Evolutionary conservation across 35 echinoderm and acorn worm genomes (phyloP).

Genomic region (Stichopus chloronotus): DNA sequence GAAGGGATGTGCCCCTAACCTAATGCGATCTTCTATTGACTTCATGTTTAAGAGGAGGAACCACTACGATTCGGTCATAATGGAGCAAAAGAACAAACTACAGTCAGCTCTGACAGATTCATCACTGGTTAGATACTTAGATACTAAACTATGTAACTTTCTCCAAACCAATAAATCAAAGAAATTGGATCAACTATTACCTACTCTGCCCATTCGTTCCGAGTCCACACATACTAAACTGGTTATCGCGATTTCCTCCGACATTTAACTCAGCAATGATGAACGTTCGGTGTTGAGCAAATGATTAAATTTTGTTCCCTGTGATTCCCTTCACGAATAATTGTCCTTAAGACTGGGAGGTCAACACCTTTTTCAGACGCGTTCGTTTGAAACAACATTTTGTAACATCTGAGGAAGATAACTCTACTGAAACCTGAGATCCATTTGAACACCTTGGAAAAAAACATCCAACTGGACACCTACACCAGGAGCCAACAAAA

Average conservation of each 20-base stretch:
- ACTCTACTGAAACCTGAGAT: no score
- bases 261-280: not conserved
- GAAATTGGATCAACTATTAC: not conserved
- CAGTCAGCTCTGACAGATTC: no score
- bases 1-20: not conserved
- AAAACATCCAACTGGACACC: constrained; percentile 9
- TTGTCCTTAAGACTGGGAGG: not conserved
- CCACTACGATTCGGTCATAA: not conserved
- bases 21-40: not conserved
- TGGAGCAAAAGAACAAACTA: no score
- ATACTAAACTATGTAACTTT: not conserved
- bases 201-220: not conserved
- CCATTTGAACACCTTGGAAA: not conserved
- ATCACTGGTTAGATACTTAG: no score
- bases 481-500: no score
- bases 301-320: constrained; percentile 1
- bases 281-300: constrained; percentile 51
- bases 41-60: not conserved
- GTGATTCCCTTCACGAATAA: not conserved
- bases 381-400: not conserved
- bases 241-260: not conserved
- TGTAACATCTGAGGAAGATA: no score
- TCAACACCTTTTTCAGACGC: not conserved
- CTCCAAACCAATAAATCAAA: not conserved
- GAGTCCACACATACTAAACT: not conserved